Conservation (phyloP, 2,888 invertebrate species). For the Bimastos eiseni region DNA sequence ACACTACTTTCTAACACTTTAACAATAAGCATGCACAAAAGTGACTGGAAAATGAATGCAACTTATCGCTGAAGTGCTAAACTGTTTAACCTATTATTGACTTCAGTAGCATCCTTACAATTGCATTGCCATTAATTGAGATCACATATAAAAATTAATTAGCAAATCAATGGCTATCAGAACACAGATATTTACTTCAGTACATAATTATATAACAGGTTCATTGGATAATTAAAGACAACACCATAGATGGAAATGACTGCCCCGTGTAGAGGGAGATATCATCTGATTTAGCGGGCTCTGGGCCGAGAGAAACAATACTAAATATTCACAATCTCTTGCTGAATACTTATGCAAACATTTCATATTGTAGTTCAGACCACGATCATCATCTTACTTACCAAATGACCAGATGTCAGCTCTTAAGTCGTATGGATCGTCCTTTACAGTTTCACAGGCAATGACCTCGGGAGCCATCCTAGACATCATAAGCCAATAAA, state of each 20-base stretch:
- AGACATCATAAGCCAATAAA: neutral
- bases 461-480: slow-evolving; percentile 98
- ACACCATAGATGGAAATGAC: too few relatives aligned
- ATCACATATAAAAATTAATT: neutral
- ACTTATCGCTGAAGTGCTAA: neutral
- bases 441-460: slow-evolving; percentile 95
- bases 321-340: too few relatives aligned
- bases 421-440: slow-evolving; percentile 71
- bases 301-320: too few relatives aligned
- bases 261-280: too few relatives aligned
- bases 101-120: neutral
- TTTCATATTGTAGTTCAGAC: neutral
- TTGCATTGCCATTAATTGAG: neutral
- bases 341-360: neutral
- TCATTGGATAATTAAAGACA: too few relatives aligned
- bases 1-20: too few relatives aligned
- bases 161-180: too few relatives aligned
- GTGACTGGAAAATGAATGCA: too few relatives aligned
- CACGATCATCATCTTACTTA: neutral
- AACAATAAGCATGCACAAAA: too few relatives aligned
- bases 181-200: too few relatives aligned
- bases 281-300: too few relatives aligned
- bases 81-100: neutral
- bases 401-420: slow-evolving; percentile 18
- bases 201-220: too few relatives aligned